These are phyloP conservation scores for Sitodiplosis mosellana DNA, from an alignment of 1,140 invertebrate genomes.

Conservation along the genomic window DNA sequence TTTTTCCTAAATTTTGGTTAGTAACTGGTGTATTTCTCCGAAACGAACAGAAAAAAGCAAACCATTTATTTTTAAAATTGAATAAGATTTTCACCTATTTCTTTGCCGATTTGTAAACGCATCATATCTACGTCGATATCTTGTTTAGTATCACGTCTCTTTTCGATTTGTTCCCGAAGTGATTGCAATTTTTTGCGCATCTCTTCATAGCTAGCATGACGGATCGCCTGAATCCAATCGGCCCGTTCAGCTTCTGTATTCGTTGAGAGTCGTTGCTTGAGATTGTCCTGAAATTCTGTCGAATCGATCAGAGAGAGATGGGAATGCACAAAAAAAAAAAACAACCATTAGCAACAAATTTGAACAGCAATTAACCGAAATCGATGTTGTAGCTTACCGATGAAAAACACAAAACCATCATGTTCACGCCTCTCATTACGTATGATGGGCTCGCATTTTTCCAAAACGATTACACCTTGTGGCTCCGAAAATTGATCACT, in stretches of 20 bases:
- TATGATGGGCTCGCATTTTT: conserved; percentile 51
- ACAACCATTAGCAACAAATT: not conserved
- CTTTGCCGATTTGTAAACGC: conserved; percentile 42
- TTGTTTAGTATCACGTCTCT: conserved; percentile 36
- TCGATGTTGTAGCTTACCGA: conserved; percentile 32
- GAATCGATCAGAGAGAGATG: not conserved
- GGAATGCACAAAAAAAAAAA: not conserved
- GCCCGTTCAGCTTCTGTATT: conserved; percentile 63
- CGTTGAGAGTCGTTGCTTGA: conserved; percentile 60
- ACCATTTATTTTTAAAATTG: conserved; percentile 14
- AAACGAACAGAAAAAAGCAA: not conserved
- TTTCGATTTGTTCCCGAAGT: conserved; percentile 38
- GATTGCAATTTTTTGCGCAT: conserved; percentile 57
- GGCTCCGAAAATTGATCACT: conserved; percentile 77
- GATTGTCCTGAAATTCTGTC: conserved; percentile 63
- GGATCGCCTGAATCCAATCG: conserved; percentile 70
- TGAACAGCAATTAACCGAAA: not conserved
- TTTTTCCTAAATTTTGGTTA: too few species aligned
- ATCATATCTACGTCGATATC: conserved; percentile 48
- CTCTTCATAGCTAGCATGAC: conserved; percentile 66
- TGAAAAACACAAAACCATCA: conserved; percentile 36
- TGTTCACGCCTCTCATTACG: conserved; percentile 34
- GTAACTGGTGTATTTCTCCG: too few species aligned
- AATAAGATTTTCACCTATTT: conserved; percentile 32
- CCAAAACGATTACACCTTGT: conserved; percentile 68